Conservation (phyloP, 2,797 vertebrate species). For the Hipposideros larvatus region DNA sequence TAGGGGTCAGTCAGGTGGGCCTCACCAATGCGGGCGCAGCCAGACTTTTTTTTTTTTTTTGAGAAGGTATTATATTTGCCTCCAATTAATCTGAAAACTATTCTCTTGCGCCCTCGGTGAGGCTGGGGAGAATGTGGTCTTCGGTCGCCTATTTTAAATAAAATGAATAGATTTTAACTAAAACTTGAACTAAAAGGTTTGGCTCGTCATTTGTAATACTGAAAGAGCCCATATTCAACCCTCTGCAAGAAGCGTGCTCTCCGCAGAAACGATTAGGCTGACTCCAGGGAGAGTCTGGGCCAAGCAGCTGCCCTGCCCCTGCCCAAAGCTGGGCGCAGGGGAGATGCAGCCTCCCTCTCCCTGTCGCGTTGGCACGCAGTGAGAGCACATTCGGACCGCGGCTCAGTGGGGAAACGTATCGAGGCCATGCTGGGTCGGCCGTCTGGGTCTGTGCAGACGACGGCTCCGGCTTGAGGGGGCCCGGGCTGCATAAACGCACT, state of each 20-base stretch:
- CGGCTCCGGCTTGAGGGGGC: background rate
- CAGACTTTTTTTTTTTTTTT: background rate
- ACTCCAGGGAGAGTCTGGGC: background rate
- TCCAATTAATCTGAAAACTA: conserved; percentile 2
- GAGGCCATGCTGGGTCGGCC: background rate
- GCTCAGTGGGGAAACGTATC: background rate
- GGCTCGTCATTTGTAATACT: background rate
- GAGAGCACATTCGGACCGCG: background rate
- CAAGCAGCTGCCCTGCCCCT: background rate
- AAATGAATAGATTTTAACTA: conserved; percentile 65
- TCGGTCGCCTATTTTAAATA: conserved; percentile 34
- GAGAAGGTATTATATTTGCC: conserved; percentile 43
- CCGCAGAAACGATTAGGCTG: background rate
- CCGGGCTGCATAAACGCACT: background rate
- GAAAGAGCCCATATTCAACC: background rate
- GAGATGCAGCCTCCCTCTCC: background rate
- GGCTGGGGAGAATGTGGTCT: background rate
- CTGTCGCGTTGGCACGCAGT: accelerated
- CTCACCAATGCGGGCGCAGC: background rate
- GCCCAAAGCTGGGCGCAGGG: background rate
- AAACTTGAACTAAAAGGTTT: conserved; percentile 46
- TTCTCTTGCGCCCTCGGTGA: background rate
- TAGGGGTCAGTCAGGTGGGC: background rate
- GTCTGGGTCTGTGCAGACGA: background rate
- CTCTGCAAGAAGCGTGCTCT: background rate